Conservation (phyloP, 2,113 vertebrate species). For the Lepisosteus oculatus region DNA sequence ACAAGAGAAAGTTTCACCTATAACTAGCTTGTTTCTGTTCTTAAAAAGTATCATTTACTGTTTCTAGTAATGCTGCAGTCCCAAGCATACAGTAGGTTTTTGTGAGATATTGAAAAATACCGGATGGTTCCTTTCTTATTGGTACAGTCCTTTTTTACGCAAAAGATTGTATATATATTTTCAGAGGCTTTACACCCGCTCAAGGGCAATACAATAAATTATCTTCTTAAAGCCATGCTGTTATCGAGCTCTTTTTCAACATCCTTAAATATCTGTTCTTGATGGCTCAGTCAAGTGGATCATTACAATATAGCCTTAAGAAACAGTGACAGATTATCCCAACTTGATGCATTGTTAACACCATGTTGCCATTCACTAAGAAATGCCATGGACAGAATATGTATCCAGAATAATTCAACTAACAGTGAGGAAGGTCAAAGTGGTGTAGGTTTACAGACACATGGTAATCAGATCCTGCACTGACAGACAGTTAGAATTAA, state of each 20-base stretch:
- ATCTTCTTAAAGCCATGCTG: constrained; percentile 28
- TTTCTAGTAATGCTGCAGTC: too few relatives aligned
- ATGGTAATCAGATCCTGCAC: constrained; percentile 25
- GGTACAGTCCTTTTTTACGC: background rate
- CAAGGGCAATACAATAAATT: constrained; percentile 28
- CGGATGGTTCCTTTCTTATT: background rate
- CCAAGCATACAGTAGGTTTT: too few relatives aligned
- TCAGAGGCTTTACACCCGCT: background rate
- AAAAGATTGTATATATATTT: background rate
- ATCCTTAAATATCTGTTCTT: constrained; percentile 44
- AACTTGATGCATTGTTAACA: constrained; percentile 36
- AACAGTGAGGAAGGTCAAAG: constrained; percentile 40
- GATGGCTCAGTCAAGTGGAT: constrained; percentile 51
- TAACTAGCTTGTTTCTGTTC: too few relatives aligned
- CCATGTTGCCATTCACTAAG: constrained; percentile 19
- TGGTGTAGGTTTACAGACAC: constrained; percentile 6
- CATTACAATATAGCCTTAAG: constrained; percentile 32
- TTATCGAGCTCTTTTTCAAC: constrained; percentile 44
- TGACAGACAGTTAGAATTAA: constrained; percentile 27
- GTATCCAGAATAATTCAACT: constrained; percentile 41
- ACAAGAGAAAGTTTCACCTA: too few relatives aligned
- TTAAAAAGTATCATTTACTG: too few relatives aligned
- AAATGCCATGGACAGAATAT: constrained; percentile 28
- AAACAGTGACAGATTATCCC: constrained; percentile 31
- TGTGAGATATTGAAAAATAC: too few relatives aligned